phyloP scores from a whole-genome alignment of 2,113 vertebrate genomes.

The Sorex fumeus region DNA sequence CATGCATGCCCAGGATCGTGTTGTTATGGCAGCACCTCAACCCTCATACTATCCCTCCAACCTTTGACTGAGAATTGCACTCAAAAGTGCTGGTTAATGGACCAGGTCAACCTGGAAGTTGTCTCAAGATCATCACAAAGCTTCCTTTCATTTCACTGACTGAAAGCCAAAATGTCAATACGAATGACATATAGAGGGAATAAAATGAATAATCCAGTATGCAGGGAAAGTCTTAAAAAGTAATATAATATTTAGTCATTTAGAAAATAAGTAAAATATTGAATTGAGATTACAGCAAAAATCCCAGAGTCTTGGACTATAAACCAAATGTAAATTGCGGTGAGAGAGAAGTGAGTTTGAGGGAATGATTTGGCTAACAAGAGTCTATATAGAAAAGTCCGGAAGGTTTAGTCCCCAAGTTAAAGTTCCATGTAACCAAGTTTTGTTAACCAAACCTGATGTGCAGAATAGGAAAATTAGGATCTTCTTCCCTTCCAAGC shows the following conservation, averaged over 20 bases:
- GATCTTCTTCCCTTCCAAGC: neutral
- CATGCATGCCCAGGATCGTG: too few species aligned
- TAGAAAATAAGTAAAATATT: neutral
- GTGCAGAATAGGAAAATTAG: neutral
- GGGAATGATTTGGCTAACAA: neutral
- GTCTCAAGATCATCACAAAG: neutral
- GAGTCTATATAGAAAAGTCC: neutral
- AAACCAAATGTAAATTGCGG: neutral
- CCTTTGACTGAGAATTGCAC: neutral
- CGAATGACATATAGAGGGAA: neutral
- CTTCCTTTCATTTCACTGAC: neutral
- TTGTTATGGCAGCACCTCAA: too few species aligned
- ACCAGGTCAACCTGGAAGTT: neutral
- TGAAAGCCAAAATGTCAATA: constrained; percentile 7
- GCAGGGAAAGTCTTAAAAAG: neutral
- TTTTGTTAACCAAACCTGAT: too few species aligned
- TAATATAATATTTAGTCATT: neutral
- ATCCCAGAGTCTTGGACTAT: neutral
- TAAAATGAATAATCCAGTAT: neutral
- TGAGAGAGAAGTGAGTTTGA: neutral
- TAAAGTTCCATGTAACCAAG: neutral
- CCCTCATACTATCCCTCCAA: too few species aligned
- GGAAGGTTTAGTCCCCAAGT: neutral
- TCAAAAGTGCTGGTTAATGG: too few species aligned
- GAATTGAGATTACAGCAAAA: neutral